Evolutionary conservation across 2,797 vertebrate genomes (phyloP), one percentile per base, ranked within the genome.

Genomic region (Premnoplex brunnescens): DNA sequence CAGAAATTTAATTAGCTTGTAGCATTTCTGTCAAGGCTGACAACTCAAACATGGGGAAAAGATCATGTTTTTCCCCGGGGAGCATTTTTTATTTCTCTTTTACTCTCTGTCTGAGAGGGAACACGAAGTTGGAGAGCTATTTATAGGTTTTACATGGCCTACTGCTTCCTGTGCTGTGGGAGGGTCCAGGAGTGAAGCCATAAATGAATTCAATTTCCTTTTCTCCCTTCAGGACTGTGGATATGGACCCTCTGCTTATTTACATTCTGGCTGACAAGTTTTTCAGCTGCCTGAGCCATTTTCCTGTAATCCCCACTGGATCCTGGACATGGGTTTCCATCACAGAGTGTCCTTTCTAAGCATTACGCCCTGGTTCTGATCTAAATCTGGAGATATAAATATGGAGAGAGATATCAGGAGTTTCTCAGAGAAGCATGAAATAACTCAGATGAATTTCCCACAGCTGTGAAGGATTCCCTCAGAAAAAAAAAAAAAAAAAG

Each of bases 1-100:
- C 97, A 98, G 81, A 97, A 97, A 97, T 97, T 97, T 98, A 98
- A 98, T 98, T 98, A 97, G 95, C 97, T 97, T 72, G 95, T 97
- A 96, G 96, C 89, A 7, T 97, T 98, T 93, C 97, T 98, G 97
- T 97, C 98, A 97, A 98, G 98, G 86, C 95, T 96, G 98, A 98
- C 98, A 98, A 97, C 93, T 90, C 60, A 89, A 95, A 97, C 97
- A 97, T 7, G 95, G 93, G 95, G 91, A 96, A 98, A 96, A 97
- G 96, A 97, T 97, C 96, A 91, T 77, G 83, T 96, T 97, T 93
- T 97, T 77, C 97, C 97, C 92, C 1, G 2, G 93, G 96, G 97
- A 95, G 32, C 87, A 88, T 96, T 97, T 96, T 86, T 85, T 32
- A 32, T 69, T 94, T 76, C 87, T 55, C 74, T 91, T 91, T 80